Percentiles rank a stretch among this genome's conserved stretches.
These are phyloP conservation scores for Sisyra nigra DNA, from an alignment of 2,888 invertebrate genomes.

Conservation along the genomic window DNA sequence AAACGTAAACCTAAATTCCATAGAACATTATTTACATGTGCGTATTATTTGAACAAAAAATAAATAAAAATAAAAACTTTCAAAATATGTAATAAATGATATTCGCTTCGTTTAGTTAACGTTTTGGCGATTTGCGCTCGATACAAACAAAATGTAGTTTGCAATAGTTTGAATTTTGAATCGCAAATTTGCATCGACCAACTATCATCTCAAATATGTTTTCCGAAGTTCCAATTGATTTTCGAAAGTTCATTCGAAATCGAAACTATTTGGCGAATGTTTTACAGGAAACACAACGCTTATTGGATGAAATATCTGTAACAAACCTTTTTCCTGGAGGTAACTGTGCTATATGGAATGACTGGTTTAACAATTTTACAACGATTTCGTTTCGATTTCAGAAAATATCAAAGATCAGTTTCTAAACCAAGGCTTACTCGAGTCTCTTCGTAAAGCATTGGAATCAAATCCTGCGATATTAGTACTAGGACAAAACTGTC, in stretches of 20 bases:
- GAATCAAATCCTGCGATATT: conserved; percentile 44
- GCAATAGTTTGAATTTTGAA: neutral
- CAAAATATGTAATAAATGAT: too few relatives aligned
- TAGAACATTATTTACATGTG: too few relatives aligned
- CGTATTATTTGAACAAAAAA: too few relatives aligned
- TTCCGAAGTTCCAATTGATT: conserved; percentile 18
- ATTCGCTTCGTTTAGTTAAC: too few relatives aligned
- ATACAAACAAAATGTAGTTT: neutral
- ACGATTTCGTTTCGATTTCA: too few relatives aligned
- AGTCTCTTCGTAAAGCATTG: conserved; percentile 19
- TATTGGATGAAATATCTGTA: conserved; percentile 23
- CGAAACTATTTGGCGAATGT: conserved; percentile 23
- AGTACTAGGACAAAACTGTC: conserved; percentile 54
- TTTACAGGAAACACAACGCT: conserved; percentile 22
- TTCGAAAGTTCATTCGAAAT: conserved; percentile 23
- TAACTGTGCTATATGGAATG: conserved; percentile 5
- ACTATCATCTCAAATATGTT: conserved; percentile 11
- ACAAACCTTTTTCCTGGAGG: conserved; percentile 12
- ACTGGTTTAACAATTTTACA: neutral
- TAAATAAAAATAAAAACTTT: too few relatives aligned
- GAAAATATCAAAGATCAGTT: conserved; percentile 24
- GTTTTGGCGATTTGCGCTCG: neutral
- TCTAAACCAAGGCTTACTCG: conserved; percentile 19
- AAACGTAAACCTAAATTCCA: too few relatives aligned
- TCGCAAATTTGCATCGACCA: neutral